A percentile compares a stretch with the other conserved stretches of the same genome.
These are phyloP conservation scores for Alouatta palliata DNA, from an alignment of 2,113 vertebrate species.

Conservation along the genomic window DNA sequence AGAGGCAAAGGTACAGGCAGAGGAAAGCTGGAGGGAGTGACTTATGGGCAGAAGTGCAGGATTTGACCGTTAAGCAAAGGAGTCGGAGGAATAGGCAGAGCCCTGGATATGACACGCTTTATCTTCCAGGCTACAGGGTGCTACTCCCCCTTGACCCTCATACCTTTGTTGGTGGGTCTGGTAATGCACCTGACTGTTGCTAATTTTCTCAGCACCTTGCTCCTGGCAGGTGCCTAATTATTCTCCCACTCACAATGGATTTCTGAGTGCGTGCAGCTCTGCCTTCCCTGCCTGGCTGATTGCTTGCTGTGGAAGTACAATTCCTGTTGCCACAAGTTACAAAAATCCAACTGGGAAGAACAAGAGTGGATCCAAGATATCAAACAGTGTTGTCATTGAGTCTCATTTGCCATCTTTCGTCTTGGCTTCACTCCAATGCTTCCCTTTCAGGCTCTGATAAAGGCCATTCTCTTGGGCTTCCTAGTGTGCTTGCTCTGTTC, in stretches of 20 bases:
- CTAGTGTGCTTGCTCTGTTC: not conserved
- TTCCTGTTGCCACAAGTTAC: not conserved
- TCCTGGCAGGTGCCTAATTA: not conserved
- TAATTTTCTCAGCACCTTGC: not conserved
- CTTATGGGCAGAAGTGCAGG: not conserved
- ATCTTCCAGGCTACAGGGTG: fast-evolving
- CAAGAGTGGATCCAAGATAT: not conserved
- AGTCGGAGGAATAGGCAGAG: not conserved
- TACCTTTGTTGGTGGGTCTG: not conserved
- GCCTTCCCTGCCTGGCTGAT: not conserved
- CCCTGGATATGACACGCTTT: not conserved
- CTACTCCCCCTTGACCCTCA: not conserved
- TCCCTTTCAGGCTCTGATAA: not conserved
- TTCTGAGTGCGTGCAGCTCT: not conserved
- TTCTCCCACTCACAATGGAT: no score
- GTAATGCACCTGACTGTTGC: not conserved
- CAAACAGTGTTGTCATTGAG: no score
- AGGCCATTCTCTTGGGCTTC: not conserved
- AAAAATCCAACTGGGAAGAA: not conserved
- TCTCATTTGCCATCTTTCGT: not conserved
- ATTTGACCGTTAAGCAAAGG: fast-evolving
- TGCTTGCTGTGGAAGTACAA: not conserved
- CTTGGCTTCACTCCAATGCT: not conserved
- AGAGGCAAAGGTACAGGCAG: not conserved
- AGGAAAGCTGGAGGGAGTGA: not conserved